A percentile compares a stretch with the other conserved stretches of the same genome.
Evolutionary conservation across 2,113 vertebrate species (phyloP).

Genomic region (Eublepharis macularius): DNA sequence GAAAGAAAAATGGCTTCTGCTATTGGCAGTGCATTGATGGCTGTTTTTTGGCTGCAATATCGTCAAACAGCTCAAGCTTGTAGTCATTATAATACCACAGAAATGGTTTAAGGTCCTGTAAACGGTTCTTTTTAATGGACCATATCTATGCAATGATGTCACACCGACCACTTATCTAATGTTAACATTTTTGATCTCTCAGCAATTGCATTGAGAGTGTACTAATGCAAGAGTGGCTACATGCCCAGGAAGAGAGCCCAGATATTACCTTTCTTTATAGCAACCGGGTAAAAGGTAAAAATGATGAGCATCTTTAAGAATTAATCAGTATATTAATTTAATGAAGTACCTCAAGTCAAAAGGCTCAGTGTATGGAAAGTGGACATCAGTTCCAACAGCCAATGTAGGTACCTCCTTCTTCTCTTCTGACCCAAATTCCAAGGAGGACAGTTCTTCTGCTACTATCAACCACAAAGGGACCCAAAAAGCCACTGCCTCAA

Average conservation of each 20-base stretch:
- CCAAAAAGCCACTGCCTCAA: not conserved
- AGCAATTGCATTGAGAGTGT: not conserved
- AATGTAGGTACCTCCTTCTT: not conserved
- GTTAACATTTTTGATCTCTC: not conserved
- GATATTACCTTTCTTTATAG: not conserved
- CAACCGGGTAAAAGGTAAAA: not conserved
- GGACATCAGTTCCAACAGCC: not conserved
- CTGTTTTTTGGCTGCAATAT: not conserved
- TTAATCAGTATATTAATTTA: not conserved
- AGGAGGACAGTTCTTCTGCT: not conserved
- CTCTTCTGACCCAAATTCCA: not conserved
- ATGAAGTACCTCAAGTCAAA: not conserved
- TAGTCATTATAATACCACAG: not conserved
- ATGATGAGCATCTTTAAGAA: not conserved
- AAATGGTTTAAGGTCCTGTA: not conserved
- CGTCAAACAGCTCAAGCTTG: not conserved
- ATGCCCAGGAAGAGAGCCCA: not conserved
- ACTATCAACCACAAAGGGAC: not conserved
- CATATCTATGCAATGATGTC: not conserved
- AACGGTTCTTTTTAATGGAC: not conserved
- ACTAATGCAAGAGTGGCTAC: not conserved
- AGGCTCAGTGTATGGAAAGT: too few species aligned
- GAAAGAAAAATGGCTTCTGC: conserved; percentile 28
- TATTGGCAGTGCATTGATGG: conserved; percentile 5
- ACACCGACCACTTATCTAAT: not conserved